Conservation (phyloP, 1,140 invertebrate species). For the Fopius arisanus region DNA sequence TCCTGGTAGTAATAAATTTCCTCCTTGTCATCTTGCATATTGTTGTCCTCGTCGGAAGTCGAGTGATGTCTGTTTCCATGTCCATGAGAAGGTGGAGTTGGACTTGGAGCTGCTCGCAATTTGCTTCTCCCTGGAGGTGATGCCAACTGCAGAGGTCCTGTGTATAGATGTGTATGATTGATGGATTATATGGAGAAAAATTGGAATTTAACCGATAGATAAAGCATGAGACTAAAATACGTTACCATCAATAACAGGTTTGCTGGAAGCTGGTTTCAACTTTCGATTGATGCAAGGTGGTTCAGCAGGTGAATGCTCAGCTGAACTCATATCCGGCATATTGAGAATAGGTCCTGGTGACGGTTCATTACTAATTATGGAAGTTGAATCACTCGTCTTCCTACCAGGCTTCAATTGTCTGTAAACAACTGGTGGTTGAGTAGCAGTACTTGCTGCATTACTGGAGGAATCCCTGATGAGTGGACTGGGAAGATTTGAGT, state of each 20-base stretch:
- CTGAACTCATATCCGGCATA: conserved; percentile 48
- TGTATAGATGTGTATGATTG: too few relatives aligned
- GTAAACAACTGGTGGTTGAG: conserved; percentile 67
- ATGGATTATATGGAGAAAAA: not conserved
- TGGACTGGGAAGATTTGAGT: conserved; percentile 70
- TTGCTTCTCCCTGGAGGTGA: conserved; percentile 59
- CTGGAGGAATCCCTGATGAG: conserved; percentile 53
- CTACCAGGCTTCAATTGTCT: conserved; percentile 77
- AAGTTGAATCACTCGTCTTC: conserved; percentile 65
- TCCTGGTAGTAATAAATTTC: conserved; percentile 62
- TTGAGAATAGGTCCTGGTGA: conserved; percentile 51
- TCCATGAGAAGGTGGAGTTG: conserved; percentile 55
- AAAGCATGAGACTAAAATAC: not conserved
- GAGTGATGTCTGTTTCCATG: conserved; percentile 51
- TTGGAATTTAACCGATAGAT: not conserved
- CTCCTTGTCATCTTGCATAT: conserved; percentile 50
- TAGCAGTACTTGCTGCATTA: conserved; percentile 52
- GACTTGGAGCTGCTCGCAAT: conserved; percentile 65
- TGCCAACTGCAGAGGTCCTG: conserved; percentile 57
- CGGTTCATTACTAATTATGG: conserved; percentile 53
- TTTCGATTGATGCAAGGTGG: conserved; percentile 65
- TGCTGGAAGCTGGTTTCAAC: conserved; percentile 63
- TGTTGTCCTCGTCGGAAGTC: conserved; percentile 60
- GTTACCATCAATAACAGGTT: conserved; percentile 52
- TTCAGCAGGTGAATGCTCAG: conserved; percentile 54